These are phyloP conservation scores for Halcyon leucocephala DNA, from an alignment of 2,797 vertebrate genomes.

Conservation along the genomic window DNA sequence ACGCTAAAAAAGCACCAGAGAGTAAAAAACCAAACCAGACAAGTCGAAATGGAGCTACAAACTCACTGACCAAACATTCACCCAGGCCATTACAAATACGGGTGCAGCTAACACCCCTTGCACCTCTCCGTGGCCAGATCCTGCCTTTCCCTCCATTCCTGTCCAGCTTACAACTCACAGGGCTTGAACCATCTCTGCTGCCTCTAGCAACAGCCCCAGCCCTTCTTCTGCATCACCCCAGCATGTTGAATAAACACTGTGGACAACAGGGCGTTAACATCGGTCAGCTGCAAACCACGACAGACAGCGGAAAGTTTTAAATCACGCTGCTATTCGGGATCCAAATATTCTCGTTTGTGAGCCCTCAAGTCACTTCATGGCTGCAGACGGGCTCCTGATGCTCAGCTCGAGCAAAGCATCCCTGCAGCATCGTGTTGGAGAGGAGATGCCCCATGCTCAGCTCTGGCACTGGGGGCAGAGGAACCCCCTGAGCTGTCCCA, in stretches of 20 bases:
- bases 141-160: neutral
- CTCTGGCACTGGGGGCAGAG: neutral
- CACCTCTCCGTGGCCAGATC: neutral
- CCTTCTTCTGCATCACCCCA: neutral
- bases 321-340: accelerated
- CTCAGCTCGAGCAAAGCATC: neutral
- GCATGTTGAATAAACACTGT: accelerated
- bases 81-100: neutral
- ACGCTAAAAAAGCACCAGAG: neutral
- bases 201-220: neutral
- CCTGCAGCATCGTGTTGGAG: accelerated
- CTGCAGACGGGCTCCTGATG: neutral
- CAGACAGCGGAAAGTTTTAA: neutral
- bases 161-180: accelerated
- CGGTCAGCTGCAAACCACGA: neutral
- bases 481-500: neutral
- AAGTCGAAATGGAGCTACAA: neutral
- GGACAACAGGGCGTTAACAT: neutral
- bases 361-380: neutral
- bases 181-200: accelerated
- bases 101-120: neutral
- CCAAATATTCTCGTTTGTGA: neutral
- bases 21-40: accelerated
- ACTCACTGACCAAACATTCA: accelerated
- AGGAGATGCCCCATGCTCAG: accelerated